Evolutionary conservation across 2,797 vertebrate species (phyloP), one percentile per base, ranked within the genome.

Genomic region (Epinephelus awoara): DNA sequence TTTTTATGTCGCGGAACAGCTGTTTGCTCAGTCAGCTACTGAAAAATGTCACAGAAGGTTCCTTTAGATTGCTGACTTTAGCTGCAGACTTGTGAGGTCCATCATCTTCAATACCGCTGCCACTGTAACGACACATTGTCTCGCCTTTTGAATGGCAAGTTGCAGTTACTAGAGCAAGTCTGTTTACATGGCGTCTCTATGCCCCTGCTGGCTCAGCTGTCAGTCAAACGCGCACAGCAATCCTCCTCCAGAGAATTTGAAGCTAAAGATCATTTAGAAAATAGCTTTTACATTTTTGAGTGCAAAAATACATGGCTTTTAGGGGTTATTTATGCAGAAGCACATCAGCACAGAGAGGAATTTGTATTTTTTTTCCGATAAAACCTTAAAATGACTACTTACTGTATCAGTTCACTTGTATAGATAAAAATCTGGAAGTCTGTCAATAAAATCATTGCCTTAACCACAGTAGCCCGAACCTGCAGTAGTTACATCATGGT

Each of bases 161-260:
- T 56, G 14, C 21, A 82, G 61, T 67, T 67, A 71, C 64, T 50
- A 72, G 54, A 65, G 25, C 8, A 70, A 57, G 55, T 75, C 61
- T 57, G 52, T 86, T 71, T 70, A 57, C 59, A 69, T 21, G 1
- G 19, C 44, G 38, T 76, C 6, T 72, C 17, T 51, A 10, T 66
- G 40, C 29, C 64, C 62, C 59, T 52, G 57, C 56, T 82, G 72
- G 34, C 70, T 79, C 75, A 70, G 64, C 80, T 77, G 78, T 80
- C 84, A 69, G 7, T 69, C 77, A 64, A 2, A 64, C 47, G 62
- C 6, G 62, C 62, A 67, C 42, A 56, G 51, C 14, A 2, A 4
- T 18, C 17, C 2, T 59, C 7, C 63, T 63, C n/a, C 0, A 51
- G 17, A 44, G 64, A 34, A 34, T 38, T 54, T 44, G 9, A 72